Evolutionary conservation across 2,888 invertebrate genomes (phyloP).

Genomic region (Dastarcus helophoroides): DNA sequence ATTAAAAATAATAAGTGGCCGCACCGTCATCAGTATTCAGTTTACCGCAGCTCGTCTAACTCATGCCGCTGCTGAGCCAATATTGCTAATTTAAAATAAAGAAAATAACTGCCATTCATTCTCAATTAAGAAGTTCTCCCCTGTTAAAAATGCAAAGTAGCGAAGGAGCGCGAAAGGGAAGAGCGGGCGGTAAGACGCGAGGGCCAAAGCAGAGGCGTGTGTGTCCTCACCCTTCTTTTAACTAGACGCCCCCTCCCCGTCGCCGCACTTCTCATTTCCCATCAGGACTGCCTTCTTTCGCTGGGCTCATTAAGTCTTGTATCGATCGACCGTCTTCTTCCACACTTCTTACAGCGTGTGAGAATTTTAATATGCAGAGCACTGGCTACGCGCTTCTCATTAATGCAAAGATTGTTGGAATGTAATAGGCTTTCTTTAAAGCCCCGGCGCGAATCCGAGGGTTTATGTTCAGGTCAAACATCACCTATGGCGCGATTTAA

Average conservation of each 20-base stretch:
- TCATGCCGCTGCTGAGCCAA: no score
- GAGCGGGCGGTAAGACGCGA: constrained; percentile 6
- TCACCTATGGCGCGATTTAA: no score
- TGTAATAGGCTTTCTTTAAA: constrained; percentile 27
- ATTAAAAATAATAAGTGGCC: no score
- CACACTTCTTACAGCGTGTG: constrained; percentile 33
- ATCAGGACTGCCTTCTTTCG: constrained; percentile 34
- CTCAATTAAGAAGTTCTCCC: constrained; percentile 12
- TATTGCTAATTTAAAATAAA: constrained; percentile 12
- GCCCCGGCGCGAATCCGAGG: no score
- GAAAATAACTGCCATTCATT: constrained; percentile 12
- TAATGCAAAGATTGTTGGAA: constrained; percentile 33
- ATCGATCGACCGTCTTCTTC: constrained; percentile 32
- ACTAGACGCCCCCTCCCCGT: constrained; percentile 19
- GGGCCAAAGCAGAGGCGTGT: constrained; percentile 14
- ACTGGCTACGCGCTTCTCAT: constrained; percentile 32
- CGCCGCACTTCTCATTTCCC: constrained; percentile 25
- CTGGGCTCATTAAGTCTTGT: constrained; percentile 33
- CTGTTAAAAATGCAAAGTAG: constrained; percentile 12
- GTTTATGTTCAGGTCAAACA: no score
- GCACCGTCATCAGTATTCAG: no score
- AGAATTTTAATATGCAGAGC: constrained; percentile 37
- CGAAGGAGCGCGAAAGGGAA: constrained; percentile 5
- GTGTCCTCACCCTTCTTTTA: constrained; percentile 29
- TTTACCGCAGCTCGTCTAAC: no score